These are phyloP conservation scores for Hymenopus coronatus DNA, from an alignment of 2,888 invertebrate species.

Conservation along the genomic window DNA sequence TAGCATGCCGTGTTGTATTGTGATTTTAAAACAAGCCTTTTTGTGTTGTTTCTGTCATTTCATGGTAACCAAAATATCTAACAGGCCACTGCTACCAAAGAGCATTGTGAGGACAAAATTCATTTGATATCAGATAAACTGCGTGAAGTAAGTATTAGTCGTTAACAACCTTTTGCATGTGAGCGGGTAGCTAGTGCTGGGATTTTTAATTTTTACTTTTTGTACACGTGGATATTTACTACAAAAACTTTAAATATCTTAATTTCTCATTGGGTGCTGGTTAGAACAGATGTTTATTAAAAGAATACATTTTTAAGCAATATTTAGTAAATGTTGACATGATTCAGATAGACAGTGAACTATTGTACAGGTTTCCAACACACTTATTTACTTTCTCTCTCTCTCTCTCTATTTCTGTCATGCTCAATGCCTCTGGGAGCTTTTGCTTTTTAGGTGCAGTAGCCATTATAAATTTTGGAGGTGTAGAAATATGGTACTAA, in stretches of 20 bases:
- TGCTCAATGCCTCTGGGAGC: background rate
- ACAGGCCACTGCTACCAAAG: slow-evolving; percentile 69
- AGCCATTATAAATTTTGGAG: background rate
- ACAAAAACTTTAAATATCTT: background rate
- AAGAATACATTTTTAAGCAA: background rate
- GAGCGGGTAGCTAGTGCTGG: background rate
- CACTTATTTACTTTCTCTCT: background rate
- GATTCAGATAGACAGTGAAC: background rate
- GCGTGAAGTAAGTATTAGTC: slow-evolving; percentile 63
- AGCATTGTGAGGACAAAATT: slow-evolving; percentile 71
- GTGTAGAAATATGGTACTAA: background rate
- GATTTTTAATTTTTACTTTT: background rate
- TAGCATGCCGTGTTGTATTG: slow-evolving; percentile 27
- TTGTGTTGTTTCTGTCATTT: slow-evolving; percentile 29
- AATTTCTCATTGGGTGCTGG: slow-evolving; percentile 5
- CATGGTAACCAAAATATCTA: slow-evolving; percentile 31
- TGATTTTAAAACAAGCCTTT: slow-evolving; percentile 29
- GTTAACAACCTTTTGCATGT: slow-evolving; percentile 27
- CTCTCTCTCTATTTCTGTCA: background rate
- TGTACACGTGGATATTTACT: background rate
- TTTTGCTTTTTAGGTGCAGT: background rate
- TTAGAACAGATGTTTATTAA: background rate
- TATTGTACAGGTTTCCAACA: background rate
- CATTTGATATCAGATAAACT: slow-evolving; percentile 69
- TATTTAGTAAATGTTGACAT: background rate